Base-by-base conservation (phyloP, 2,113 vertebrate genomes). In the Donacobius atricapilla region DNA sequence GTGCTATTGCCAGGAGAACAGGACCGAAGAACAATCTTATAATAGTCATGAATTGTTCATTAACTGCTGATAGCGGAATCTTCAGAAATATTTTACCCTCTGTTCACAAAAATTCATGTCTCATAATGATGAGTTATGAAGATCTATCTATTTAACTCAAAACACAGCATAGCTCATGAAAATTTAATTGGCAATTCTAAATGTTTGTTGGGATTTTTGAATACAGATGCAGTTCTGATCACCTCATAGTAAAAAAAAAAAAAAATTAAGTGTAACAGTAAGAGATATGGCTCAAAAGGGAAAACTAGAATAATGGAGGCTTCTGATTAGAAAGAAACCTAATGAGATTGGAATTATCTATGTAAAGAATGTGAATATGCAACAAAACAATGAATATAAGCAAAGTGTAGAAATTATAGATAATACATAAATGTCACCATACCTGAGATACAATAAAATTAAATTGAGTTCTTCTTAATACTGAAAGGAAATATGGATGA, bases 241-340 rank as follows among this genome's bases (percentile, higher is more conserved):
- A 70, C 18, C 3, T 58, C 15, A 69, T 15, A 18, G 31, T 21
- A n/a, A n/a, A n/a, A n/a, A 16, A 72, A 77, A 80, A 53, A 40
- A 42, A 40, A 42, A 13, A 6, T 3, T 33, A 57, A 35, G 3
- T 13, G 33, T n/a, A 60, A n/a, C 6, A 48, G 45, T 28, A 61
- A 68, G 24, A 60, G 5, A n/a, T 58, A 69, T 2, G 4, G 0
- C 28, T 64, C 0, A 5, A 77, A 69, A 15, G 2, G 7, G 20
- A 75, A 71, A 56, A 45, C 42, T 4, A 60, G 9, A 42, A 48
- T 72, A 56, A 18, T 35, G 15, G 21, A 40, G 9, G 6, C 4
- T 60, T 77, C 33, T 28, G 37, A 2, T 63, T 48, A 80, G 18
- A 71, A 87, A 48, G 7, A 9, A 30, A 61, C n/a, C 30, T 50